Evolutionary conservation across 2,113 vertebrate genomes (phyloP), one percentile per base, ranked within the genome.

Genomic region (Cochlearius cochlearius): DNA sequence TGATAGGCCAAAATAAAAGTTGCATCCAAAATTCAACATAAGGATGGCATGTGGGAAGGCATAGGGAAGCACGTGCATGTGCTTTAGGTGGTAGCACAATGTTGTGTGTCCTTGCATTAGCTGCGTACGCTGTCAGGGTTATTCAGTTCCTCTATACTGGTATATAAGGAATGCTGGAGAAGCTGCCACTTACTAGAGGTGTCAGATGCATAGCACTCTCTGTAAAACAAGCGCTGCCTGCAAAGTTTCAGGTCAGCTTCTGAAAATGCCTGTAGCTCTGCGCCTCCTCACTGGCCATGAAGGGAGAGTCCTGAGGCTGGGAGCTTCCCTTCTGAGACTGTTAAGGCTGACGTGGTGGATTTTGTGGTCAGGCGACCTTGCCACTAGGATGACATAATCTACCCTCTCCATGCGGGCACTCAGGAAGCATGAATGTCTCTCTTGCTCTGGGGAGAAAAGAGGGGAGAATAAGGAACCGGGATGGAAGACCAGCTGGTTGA

Each of bases 61-160:
- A n/a, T n/a, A 66, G 27, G n/a, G 14, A 4, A 8, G 27, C 12
- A 2, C 0, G 0, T 6, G 5, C 5, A 8, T 2, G 18, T 7
- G 18, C 50, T 85, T 34, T 14, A 12, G 39, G 36, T 11, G 20
- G 21, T 6, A 27, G n/a, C 2, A 3, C 19, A 14, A 13, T 0
- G 10, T 3, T 36, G 17, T 15, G 23, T 5, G 7, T 7, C 53
- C 23, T 43, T 52, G 23, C 41, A 26, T 18, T 62, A 43, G 27
- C 59, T 14, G 7, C 9, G 30, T 32, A 18, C 26, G 3, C 32
- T 1, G 0, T 7, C 38, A 27, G 17, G 7, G 5, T 55, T 43
- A n/a, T 23, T 63, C 30, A 21, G 8, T 41, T 39, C 14, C 21
- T 62, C 66, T 38, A 34, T 15, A 36, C 17, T 11, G 32, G 19